Evolutionary conservation across 2,797 vertebrate species (phyloP).

Genomic region (Clarias laeviceps): DNA sequence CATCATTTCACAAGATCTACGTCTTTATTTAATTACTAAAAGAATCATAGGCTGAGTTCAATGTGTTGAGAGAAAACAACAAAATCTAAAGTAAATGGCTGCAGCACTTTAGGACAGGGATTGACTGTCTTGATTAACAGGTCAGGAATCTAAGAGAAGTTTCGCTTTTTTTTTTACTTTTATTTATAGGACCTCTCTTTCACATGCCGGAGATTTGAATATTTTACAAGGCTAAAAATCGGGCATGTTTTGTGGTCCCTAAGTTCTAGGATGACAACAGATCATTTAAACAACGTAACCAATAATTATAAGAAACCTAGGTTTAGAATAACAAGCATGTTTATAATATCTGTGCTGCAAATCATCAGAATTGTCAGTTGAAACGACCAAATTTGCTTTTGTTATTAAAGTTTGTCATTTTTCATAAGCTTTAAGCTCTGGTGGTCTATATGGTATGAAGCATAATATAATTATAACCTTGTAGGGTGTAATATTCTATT

Average conservation of each 20-base stretch:
- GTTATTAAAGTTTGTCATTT: neutral
- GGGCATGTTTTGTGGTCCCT: neutral
- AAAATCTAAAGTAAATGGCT: neutral
- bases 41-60: neutral
- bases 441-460: neutral
- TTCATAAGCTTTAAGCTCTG: neutral
- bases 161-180: neutral
- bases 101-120: neutral
- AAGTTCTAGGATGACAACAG: neutral
- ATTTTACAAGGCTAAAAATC: neutral
- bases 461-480: neutral
- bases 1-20: neutral
- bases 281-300: neutral
- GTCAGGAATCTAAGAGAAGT: neutral
- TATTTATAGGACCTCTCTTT: neutral
- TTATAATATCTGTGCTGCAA: neutral
- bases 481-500: neutral
- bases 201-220: neutral
- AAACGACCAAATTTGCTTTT: neutral
- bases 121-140: neutral
- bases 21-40: neutral
- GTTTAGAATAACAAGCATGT: neutral
- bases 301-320: neutral
- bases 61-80: neutral
- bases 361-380: neutral